Conservation (phyloP, 2,113 vertebrate species). For the Toxotes jaculatrix region DNA sequence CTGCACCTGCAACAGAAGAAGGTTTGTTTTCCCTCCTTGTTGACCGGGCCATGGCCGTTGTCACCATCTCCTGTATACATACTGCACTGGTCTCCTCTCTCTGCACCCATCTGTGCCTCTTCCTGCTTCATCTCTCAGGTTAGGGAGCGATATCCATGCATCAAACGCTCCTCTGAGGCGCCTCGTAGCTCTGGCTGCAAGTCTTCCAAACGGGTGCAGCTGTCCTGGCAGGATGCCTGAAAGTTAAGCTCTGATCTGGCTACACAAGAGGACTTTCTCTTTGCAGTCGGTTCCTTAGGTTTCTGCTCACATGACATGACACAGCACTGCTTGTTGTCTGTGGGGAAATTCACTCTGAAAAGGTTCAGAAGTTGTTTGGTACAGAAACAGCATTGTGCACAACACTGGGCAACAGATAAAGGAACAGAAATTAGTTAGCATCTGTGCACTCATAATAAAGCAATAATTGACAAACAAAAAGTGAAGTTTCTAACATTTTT, state of each 20-base stretch:
- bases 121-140: constrained; percentile 42
- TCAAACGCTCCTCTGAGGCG: constrained; percentile 57
- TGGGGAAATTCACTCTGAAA: constrained; percentile 37
- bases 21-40: constrained; percentile 2
- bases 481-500: neutral
- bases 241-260: constrained; percentile 70
- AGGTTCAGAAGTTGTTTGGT: constrained; percentile 29
- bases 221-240: constrained; percentile 76
- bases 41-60: constrained; percentile 16
- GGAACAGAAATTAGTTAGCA: neutral
- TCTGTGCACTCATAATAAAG: neutral
- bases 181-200: constrained; percentile 48
- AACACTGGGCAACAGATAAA: neutral
- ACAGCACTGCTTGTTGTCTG: constrained; percentile 53
- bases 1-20: constrained; percentile 3
- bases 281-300: constrained; percentile 48
- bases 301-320: constrained; percentile 52
- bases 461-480: neutral
- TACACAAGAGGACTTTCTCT: constrained; percentile 69
- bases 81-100: constrained; percentile 10
- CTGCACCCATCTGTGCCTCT: constrained; percentile 48
- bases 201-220: constrained; percentile 76
- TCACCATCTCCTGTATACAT: neutral
- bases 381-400: constrained; percentile 9
- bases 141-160: constrained; percentile 44